Evolutionary conservation across 2,888 invertebrate species (phyloP).

Genomic region (Nemotelus pantherinus): DNA sequence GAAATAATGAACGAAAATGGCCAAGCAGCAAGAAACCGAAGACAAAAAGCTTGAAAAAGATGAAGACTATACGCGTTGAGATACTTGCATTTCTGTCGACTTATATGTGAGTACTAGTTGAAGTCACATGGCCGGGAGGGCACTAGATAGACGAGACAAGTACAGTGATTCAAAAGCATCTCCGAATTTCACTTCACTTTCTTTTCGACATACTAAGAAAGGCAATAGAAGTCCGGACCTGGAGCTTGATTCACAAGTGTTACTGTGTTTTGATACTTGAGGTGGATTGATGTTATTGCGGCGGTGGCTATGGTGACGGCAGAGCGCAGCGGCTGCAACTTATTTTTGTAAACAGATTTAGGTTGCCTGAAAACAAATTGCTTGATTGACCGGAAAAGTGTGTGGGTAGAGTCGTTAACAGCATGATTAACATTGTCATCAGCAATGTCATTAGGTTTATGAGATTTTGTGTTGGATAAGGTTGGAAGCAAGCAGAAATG

Average conservation of each 20-base stretch:
- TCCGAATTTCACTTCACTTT: conserved; percentile 42
- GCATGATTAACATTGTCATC: too few relatives aligned
- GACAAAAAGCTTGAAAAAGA: background rate
- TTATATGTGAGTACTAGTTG: too few relatives aligned
- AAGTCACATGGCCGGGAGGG: too few relatives aligned
- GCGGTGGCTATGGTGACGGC: background rate
- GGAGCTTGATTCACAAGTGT: conserved; percentile 28
- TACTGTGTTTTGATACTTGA: conserved; percentile 1
- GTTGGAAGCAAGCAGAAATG: too few relatives aligned
- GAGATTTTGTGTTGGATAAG: too few relatives aligned
- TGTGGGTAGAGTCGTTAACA: too few relatives aligned
- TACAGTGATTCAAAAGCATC: conserved; percentile 5
- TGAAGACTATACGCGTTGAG: background rate
- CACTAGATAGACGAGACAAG: too few relatives aligned
- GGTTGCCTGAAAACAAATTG: too few relatives aligned
- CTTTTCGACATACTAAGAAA: conserved; percentile 33
- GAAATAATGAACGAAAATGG: background rate
- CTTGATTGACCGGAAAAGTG: too few relatives aligned
- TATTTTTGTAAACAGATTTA: too few relatives aligned
- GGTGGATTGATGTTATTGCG: conserved; percentile 18
- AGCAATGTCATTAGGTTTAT: too few relatives aligned
- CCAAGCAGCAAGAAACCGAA: background rate
- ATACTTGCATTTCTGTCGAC: background rate
- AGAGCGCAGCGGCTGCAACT: too few relatives aligned
- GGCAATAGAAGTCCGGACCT: background rate